Percentiles rank a stretch among this genome's conserved stretches.
These are phyloP conservation scores for Diuraphis noxia DNA, from an alignment of 1,140 invertebrate genomes.

Conservation along the genomic window DNA sequence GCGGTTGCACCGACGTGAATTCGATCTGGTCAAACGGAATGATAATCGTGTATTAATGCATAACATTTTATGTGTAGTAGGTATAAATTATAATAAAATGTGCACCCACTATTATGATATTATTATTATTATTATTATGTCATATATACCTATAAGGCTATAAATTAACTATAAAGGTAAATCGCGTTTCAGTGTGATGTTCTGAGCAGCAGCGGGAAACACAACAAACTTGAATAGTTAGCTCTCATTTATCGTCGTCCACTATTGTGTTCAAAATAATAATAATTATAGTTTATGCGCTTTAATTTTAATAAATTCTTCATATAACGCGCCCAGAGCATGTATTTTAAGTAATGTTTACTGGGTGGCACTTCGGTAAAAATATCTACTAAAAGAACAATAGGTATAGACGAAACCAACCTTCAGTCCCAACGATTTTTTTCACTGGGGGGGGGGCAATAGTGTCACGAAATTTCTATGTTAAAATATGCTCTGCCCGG, in stretches of 20 bases:
- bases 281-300: neutral
- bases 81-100: neutral
- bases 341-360: too few species aligned
- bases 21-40: neutral
- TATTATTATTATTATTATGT: too few species aligned
- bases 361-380: too few species aligned
- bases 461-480: too few species aligned
- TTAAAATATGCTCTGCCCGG: too few species aligned
- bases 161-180: neutral
- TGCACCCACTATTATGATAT: neutral
- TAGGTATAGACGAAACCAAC: too few species aligned
- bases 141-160: neutral
- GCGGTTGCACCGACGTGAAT: neutral
- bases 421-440: too few species aligned
- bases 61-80: too few species aligned
- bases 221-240: neutral
- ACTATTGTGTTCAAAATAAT: neutral
- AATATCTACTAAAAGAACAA: too few species aligned
- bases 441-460: too few species aligned
- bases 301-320: neutral
- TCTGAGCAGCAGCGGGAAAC: neutral
- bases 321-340: too few species aligned
- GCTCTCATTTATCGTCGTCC: neutral
- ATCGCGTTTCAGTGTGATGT: neutral
- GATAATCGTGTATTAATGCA: slow-evolving; percentile 7